Evolutionary conservation across 2,888 invertebrate genomes (phyloP), one percentile per base, ranked within the genome.

Genomic region (Acleris cristana): DNA sequence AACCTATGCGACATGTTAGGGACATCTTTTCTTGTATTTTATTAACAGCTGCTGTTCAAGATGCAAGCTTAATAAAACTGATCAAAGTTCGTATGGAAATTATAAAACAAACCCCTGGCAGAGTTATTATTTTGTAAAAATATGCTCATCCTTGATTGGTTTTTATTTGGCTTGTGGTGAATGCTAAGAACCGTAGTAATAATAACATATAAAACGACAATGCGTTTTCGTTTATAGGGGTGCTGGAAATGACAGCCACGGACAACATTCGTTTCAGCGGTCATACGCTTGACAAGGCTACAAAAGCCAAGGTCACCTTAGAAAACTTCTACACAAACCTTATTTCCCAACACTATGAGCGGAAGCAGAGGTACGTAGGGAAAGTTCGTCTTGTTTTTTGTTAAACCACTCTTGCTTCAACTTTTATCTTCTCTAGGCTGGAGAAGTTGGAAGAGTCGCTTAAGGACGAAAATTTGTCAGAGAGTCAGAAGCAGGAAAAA

Each of bases 241-340:
- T 96, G 94, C 94, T 96, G 95, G 96, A 96, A 90, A 96, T 96
- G 96, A 95, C 96, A 89, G 96, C 96, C 85, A 95, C 96, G 86
- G 96, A 96, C 90, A 96, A 95, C 84, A 96, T 98, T 91, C 97
- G 97, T 93, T 98, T 99, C 94, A 98, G 98, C 94, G 98, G 98
- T 85, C 98, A 99, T 93, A 99, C 99, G 84, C 95, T 98, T 92
- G 99, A 99, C 94, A 99, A 99, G 94, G 99, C 99, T 80, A 99
- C 99, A 86, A 98, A 99, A 93, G 99, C 99, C 79, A 99, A 99
- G 94, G 97, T 99, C 86, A 98, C 99, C 70, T 93, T 99, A 86
- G 99, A 99, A 93, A 99, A 99, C 93, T 99, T 99, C 94, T 99
- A 99, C 93, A 98, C 98, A 90, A 99, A 99, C 93, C 96, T 99